phyloP scores from a whole-genome alignment of 2,797 vertebrate species.

The Adelosebastes latens region DNA sequence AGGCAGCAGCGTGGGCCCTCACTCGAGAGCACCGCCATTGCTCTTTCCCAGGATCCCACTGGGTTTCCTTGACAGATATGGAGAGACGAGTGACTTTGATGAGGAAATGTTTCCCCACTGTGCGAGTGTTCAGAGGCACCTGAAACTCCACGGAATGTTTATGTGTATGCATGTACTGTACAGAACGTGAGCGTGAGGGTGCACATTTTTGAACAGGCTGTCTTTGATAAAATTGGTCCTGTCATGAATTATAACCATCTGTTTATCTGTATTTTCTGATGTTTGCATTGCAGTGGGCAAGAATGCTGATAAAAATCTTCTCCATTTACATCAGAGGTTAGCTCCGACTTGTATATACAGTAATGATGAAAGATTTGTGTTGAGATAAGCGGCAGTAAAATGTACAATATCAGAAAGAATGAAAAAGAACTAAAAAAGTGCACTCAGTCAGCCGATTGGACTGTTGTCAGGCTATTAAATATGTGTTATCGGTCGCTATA shows the following conservation, averaged over 20 bases:
- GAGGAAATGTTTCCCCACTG: conserved; percentile 48
- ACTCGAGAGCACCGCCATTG: conserved; percentile 31
- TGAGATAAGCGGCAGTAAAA: not conserved
- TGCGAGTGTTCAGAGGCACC: conserved; percentile 24
- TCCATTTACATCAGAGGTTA: not conserved
- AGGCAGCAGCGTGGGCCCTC: conserved; percentile 37
- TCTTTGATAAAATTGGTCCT: conserved; percentile 35
- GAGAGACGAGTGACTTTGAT: conserved; percentile 69
- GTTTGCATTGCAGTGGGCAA: not conserved
- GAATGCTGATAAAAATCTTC: conserved; percentile 10
- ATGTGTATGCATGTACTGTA: conserved; percentile 4
- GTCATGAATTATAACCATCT: conserved; percentile 52
- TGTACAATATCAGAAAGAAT: not conserved
- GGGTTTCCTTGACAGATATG: conserved; percentile 67
- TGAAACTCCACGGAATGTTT: conserved; percentile 13
- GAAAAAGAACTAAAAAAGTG: not conserved
- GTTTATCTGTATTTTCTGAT: conserved; percentile 36
- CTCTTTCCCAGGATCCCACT: conserved; percentile 65
- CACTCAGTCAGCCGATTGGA: not conserved
- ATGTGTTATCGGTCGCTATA: too few species aligned
- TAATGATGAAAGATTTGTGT: not conserved
- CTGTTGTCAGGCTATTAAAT: too few species aligned
- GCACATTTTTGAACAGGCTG: conserved; percentile 29
- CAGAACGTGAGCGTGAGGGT: not conserved
- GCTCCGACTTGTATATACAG: not conserved